These are phyloP conservation scores for Noctua janthe DNA, from an alignment of 2,888 invertebrate genomes.

Conservation along the genomic window DNA sequence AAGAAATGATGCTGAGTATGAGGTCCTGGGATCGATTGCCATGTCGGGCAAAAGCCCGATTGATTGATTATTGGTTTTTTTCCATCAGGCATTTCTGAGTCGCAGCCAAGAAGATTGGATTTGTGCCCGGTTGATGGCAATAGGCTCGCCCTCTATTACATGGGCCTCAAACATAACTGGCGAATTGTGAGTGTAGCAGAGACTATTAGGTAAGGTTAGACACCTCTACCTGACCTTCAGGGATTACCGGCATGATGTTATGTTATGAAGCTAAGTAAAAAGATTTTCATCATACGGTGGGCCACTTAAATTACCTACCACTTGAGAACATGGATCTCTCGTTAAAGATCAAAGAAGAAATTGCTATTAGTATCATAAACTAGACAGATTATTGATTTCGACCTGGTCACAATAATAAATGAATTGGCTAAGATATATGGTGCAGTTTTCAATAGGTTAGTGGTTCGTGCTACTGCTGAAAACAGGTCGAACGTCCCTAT, in stretches of 20 bases:
- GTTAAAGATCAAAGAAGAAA: constrained; percentile 5
- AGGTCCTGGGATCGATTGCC: not conserved
- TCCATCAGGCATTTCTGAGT: not conserved
- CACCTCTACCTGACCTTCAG: not conserved
- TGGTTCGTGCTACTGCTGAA: not conserved
- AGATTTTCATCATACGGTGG: not conserved
- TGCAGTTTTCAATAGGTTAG: not conserved
- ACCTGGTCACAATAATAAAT: not conserved
- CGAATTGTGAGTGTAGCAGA: not conserved
- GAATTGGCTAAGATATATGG: not conserved
- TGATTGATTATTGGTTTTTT: not conserved
- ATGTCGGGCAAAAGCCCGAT: not conserved
- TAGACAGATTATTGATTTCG: not conserved
- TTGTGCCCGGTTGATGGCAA: not conserved
- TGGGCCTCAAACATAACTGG: not conserved
- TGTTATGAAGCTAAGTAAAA: not conserved
- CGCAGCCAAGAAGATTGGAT: not conserved
- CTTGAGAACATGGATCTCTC: not conserved
- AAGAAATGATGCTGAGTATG: not conserved
- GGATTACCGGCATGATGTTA: not conserved
- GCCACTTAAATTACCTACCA: not conserved
- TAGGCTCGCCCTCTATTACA: not conserved
- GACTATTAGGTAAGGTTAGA: not conserved
- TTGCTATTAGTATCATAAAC: not conserved
- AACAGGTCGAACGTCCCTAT: not conserved